Base-by-base conservation (phyloP, 2,888 invertebrate species). In the Thyatira batis region DNA sequence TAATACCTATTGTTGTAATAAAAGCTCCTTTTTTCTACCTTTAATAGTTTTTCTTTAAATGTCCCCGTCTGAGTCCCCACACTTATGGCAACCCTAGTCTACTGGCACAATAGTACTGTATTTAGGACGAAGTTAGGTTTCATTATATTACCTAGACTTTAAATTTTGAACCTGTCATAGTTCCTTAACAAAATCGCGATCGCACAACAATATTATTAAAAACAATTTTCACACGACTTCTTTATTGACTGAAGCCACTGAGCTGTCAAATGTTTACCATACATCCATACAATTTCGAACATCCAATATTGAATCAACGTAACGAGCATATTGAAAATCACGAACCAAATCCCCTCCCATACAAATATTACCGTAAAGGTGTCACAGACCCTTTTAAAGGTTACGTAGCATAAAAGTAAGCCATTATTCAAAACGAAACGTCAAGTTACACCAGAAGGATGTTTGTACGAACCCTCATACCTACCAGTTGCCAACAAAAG, bases 341-440 rank as follows among this genome's bases (percentile, higher is more conserved):
- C 11, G 8, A 17, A 39, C 17, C 17, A 39, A 11, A 39, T 39
- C 17, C 17, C 17, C 17, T 17, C 17, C 6, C 13, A 39, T 39
- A 39, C 39, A 39, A 39, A 39, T 60, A 54, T 63, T 59, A 53
- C 61, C 52, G 43, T 60, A 65, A 67, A 71, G 67, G 63, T 57
- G 54, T 67, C 55, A 61, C 66, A 65, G 67, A 73, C 69, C 77
- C 73, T 63, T 67, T 65, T 63, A 72, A 71, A 72, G 67, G 67
- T 67, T 67, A 65, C 65, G 58, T 63, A 57, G 66, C 63, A 69
- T 69, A 74, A 71, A 71, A 70, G 69, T 68, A 66, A 62, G 58
- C 63, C 60, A 76, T 74, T 73, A 76, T 73, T 80, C 75, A 76
- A n/a, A 75, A 76, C 57, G 71, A 78, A 81, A 80, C 71, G 80